These are phyloP conservation scores for Helicorthomorpha holstii DNA, from an alignment of 1,140 invertebrate genomes.

Conservation along the genomic window DNA sequence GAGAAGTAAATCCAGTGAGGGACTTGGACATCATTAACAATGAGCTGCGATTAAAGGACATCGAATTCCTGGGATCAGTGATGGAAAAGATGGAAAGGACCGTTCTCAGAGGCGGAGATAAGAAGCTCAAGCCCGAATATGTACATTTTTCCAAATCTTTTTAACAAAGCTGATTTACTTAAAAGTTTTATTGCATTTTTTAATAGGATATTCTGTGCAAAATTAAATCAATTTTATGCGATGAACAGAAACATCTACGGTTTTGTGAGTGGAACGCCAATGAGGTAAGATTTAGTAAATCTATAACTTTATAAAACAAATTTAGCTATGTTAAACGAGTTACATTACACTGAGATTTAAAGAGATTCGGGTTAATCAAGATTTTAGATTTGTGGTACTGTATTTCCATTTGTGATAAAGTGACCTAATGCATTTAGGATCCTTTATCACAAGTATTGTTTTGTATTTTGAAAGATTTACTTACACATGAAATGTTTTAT, in stretches of 20 bases:
- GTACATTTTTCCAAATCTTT: slow-evolving; percentile 28
- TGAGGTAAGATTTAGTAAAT: slow-evolving; percentile 55
- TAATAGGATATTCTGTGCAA: slow-evolving; percentile 69
- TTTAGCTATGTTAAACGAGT: too few relatives aligned
- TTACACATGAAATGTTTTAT: too few relatives aligned
- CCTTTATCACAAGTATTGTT: too few relatives aligned
- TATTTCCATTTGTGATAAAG: too few relatives aligned
- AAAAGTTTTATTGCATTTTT: not conserved
- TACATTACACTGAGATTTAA: too few relatives aligned
- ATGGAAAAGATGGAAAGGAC: slow-evolving; percentile 76
- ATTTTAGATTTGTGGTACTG: too few relatives aligned
- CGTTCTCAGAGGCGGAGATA: slow-evolving; percentile 79
- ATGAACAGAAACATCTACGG: slow-evolving; percentile 83
- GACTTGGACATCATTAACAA: slow-evolving; percentile 94
- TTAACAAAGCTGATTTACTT: not conserved
- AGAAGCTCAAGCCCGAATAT: slow-evolving; percentile 90
- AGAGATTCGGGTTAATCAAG: too few relatives aligned
- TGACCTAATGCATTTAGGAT: too few relatives aligned
- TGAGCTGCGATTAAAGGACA: slow-evolving; percentile 84
- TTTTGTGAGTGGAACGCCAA: slow-evolving; percentile 82
- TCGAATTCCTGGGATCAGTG: slow-evolving; percentile 55
- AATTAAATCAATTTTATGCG: slow-evolving; percentile 64
- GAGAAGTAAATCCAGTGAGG: slow-evolving; percentile 89
- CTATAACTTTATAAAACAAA: too few relatives aligned
- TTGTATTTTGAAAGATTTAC: too few relatives aligned